Base-by-base conservation (phyloP, 2,797 vertebrate genomes). In the Heteromormyrus szaboi region DNA sequence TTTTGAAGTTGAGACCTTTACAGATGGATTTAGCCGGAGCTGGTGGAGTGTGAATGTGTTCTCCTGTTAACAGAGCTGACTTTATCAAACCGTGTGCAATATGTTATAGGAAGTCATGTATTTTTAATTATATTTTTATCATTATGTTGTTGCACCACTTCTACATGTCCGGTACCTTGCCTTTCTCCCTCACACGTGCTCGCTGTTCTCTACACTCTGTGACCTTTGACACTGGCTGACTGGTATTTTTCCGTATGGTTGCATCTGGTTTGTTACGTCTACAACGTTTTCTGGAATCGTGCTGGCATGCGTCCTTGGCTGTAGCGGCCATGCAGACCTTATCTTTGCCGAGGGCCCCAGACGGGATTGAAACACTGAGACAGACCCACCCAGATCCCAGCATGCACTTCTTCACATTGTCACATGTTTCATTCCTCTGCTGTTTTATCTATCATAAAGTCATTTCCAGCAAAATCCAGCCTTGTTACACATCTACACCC, bases 1-100 rank as follows among this genome's bases (percentile, higher is more conserved):
- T 9, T 81, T 46, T 81, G 41, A 81, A 81, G 76, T 46, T 81
- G 41, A 79, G 72, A 79, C 72, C 72, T 79, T 79, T 79, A 79
- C 72, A 44, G 72, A 44, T 79, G 72, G 33, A 79, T 44, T 41
- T 41, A 19, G 5, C 68, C 5, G 0, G 11, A 41, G 29, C 72
- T 41, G 29, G 17, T 44, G 37, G 25, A 6, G 29, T 37, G 59
- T 25, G 29, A 68, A 33, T 12, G 62, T 68, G 29, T 17, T 68
- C 12, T 3, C 22, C 25, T 5, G 25, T 5, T 37, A 33, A 68
- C 11, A 33, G 29, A 68, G 65, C 12, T 14, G 65, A 5, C 25
- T 68, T 68, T 33, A 33, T 3, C 29, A 12, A 33, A 33, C 65
- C 4, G 11, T 33, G 25, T 14, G 65, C 62, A 12, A 33, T 68